phyloP scores from a whole-genome alignment of 2,888 invertebrate species.

The Scelioninae gen. 2 region DNA sequence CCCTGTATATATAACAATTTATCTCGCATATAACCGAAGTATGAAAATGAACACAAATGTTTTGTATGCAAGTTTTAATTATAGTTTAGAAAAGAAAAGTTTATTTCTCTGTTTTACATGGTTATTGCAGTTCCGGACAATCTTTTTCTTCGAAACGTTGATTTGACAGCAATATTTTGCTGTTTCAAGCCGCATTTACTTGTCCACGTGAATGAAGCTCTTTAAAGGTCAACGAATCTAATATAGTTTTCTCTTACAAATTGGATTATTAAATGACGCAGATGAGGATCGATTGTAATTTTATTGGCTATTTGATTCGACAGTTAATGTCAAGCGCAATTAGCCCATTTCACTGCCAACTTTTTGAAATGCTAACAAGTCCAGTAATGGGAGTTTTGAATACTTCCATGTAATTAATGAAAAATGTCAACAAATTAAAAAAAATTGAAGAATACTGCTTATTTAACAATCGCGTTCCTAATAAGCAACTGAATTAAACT shows the following conservation, averaged over 20 bases:
- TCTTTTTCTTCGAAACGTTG: too few relatives aligned
- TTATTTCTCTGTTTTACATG: too few relatives aligned
- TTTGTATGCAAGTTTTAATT: too few relatives aligned
- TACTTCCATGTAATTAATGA: slow-evolving; percentile 48
- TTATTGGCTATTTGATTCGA: slow-evolving; percentile 39
- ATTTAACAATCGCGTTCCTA: too few relatives aligned
- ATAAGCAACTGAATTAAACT: too few relatives aligned
- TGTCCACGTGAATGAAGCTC: slow-evolving; percentile 42
- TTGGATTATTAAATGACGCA: slow-evolving; percentile 44
- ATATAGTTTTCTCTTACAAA: slow-evolving; percentile 42
- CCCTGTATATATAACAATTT: too few relatives aligned
- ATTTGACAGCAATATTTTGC: too few relatives aligned
- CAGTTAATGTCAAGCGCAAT: slow-evolving; percentile 56
- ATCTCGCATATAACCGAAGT: too few relatives aligned
- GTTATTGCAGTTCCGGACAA: too few relatives aligned
- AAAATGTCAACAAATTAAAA: slow-evolving; percentile 56
- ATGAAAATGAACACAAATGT: too few relatives aligned
- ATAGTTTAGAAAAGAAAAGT: too few relatives aligned
- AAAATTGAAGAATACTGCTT: too few relatives aligned
- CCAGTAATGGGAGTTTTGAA: slow-evolving; percentile 49
- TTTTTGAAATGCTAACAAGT: slow-evolving; percentile 60
- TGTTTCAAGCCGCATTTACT: slow-evolving; percentile 33
- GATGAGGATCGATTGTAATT: slow-evolving; percentile 49
- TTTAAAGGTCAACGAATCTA: slow-evolving; percentile 54
- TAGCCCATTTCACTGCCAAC: slow-evolving; percentile 55